A percentile compares a stretch with the other conserved stretches of the same genome.
phyloP scores from a whole-genome alignment of 2,797 vertebrate species.

The Cheirogaleus major region DNA sequence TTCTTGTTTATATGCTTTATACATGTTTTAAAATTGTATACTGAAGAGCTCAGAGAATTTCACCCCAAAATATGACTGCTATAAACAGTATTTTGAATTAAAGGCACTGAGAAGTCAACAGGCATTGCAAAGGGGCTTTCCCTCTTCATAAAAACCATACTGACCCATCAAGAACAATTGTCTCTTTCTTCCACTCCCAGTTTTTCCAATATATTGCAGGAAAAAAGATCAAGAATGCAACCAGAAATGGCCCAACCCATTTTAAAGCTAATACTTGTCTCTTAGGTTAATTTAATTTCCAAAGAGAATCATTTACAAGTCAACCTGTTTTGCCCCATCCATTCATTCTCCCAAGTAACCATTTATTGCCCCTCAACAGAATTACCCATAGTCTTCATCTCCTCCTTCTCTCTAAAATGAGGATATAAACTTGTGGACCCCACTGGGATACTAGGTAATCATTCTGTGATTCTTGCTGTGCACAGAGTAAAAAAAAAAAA shows the following conservation, averaged over 20 bases:
- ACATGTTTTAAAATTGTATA: background rate
- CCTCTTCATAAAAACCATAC: background rate
- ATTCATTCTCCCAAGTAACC: background rate
- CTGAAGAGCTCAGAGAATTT: background rate
- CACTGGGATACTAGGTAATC: background rate
- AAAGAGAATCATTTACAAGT: background rate
- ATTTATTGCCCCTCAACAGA: background rate
- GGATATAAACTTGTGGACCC: background rate
- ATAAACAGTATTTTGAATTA: background rate
- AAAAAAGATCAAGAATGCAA: background rate
- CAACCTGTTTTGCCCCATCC: background rate
- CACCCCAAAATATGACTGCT: background rate
- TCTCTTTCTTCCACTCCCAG: background rate
- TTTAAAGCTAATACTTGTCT: background rate
- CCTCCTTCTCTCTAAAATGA: background rate
- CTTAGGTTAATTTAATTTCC: background rate
- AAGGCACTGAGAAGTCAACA: background rate
- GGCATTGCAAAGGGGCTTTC: background rate
- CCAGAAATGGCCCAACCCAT: background rate
- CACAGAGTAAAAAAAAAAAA: background rate
- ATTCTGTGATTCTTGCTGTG: background rate
- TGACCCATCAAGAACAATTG: background rate
- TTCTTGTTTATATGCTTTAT: background rate
- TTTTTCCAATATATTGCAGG: background rate
- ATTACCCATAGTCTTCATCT: background rate